Evolutionary conservation across 1,140 invertebrate genomes (phyloP), one percentile per base, ranked within the genome.

Genomic region (Pogonus chalceus): DNA sequence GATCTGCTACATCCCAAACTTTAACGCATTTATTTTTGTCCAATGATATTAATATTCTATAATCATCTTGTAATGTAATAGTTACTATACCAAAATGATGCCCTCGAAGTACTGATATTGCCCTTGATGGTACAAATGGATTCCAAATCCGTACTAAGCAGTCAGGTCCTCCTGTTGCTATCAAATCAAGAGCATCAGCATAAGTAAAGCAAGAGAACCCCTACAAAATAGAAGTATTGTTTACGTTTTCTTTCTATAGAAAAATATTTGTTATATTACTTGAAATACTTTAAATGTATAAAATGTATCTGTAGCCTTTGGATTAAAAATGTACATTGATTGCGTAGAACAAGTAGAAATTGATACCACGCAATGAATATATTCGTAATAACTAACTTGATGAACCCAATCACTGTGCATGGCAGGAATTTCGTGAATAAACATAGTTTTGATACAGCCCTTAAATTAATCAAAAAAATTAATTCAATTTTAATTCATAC

Each of bases 101-200:
- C 9, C 87, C 87, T 16, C 72, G 69, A 3, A 89, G 70, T 4
- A 79, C 68, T 2, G 73, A 74, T 26, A 72, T 80, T 1, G 82
- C 73, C 60, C 81, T 79, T 20, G 68, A 67, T 1, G 84, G 76
- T 16, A 87, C 78, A 65, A 87, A 88, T 0, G 84, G 77, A 65
- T 85, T 85, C 87, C 87, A 91, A 18, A 88, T 64, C 10, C 84
- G 76, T 1, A 90, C 75, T 37, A 78, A 64, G 60, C 81, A 82
- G 65, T 90, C 86, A 0, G 79, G 75, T 37, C 87, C 82, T 3
- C 87, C 88, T 2, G 86, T 86, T 46, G 78, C 79, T 23, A 87
- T 59, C 37, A 79, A 70, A 49, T 79, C 77, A 35, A 66, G 72
- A 14, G 72, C 74, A 66, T 78, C 76, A 35, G 75, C 72, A 53